phyloP scores from a whole-genome alignment of 2,888 invertebrate genomes.

The Trichogramma evanescens region DNA sequence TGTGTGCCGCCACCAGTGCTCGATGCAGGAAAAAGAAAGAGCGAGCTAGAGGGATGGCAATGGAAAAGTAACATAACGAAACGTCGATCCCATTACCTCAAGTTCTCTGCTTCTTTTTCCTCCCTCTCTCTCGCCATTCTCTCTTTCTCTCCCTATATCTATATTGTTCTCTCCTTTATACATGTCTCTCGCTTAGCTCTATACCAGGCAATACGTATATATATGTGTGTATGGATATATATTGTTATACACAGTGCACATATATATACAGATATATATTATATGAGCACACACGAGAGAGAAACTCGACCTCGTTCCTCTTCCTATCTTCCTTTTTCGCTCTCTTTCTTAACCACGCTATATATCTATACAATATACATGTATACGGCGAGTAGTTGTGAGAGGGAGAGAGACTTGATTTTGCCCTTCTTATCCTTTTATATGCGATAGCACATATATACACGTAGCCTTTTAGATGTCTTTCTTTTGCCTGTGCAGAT shows the following conservation, averaged over 20 bases:
- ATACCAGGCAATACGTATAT: too few species aligned
- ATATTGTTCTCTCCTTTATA: constrained; percentile 1
- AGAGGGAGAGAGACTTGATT: not conserved
- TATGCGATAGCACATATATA: too few species aligned
- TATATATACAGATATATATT: not conserved
- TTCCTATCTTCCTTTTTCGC: too few species aligned
- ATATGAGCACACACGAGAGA: not conserved
- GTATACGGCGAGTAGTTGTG: not conserved
- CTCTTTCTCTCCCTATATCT: constrained; percentile 11
- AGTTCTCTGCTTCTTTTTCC: constrained; percentile 24
- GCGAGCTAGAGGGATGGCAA: constrained; percentile 35
- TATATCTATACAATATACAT: too few species aligned
- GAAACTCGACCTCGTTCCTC: too few species aligned
- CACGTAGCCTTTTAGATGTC: too few species aligned
- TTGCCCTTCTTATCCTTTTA: too few species aligned
- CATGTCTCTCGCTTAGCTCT: constrained; percentile 2
- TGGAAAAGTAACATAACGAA: constrained; percentile 47
- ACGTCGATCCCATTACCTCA: constrained; percentile 47
- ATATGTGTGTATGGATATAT: not conserved
- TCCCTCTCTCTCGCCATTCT: constrained; percentile 22
- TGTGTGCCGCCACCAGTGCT: too few species aligned
- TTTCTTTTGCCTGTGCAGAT: too few species aligned
- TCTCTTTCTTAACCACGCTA: too few species aligned
- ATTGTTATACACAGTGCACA: not conserved
- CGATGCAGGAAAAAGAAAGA: not conserved